These are phyloP conservation scores for Capitulum mitella DNA, from an alignment of 2,888 invertebrate genomes.

Conservation along the genomic window DNA sequence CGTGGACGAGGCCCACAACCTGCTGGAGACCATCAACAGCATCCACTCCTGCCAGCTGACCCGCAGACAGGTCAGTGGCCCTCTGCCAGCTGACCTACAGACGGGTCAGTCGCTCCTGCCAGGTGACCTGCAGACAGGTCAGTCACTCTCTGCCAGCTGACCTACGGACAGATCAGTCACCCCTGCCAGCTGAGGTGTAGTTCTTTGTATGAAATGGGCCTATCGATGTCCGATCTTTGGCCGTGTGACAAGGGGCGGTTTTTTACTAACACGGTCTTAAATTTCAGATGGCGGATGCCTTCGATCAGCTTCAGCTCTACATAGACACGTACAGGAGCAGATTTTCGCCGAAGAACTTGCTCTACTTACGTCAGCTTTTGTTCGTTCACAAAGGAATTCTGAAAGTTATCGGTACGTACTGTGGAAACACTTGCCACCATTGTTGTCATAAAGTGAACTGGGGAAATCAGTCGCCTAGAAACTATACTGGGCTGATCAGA, in stretches of 20 bases:
- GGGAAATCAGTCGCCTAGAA: no score
- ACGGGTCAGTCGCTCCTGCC: slow-evolving; percentile 74
- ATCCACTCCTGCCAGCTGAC: slow-evolving; percentile 72
- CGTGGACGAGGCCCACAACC: slow-evolving; percentile 91
- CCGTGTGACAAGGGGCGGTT: no score
- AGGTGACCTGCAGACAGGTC: slow-evolving; percentile 58
- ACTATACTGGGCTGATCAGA: no score
- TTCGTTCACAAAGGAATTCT: slow-evolving; percentile 63
- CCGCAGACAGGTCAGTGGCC: slow-evolving; percentile 53
- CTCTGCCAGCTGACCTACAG: no score
- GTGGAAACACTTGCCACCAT: no score
- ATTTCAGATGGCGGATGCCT: slow-evolving; percentile 37
- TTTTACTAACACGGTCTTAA: no score
- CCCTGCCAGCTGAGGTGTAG: slow-evolving; percentile 62
- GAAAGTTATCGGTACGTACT: slow-evolving; percentile 46
- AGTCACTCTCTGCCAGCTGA: slow-evolving; percentile 37
- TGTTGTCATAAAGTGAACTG: no score
- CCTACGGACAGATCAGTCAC: no score
- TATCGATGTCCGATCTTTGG: no score
- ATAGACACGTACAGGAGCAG: slow-evolving; percentile 54
- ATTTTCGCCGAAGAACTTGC: slow-evolving; percentile 68
- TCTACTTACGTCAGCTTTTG: slow-evolving; percentile 71
- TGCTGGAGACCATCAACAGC: slow-evolving; percentile 78
- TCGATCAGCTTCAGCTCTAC: slow-evolving; percentile 45
- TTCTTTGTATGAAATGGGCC: no score